Base-by-base conservation (phyloP, 2,113 vertebrate species). In the Pollimyrus isidori region DNA sequence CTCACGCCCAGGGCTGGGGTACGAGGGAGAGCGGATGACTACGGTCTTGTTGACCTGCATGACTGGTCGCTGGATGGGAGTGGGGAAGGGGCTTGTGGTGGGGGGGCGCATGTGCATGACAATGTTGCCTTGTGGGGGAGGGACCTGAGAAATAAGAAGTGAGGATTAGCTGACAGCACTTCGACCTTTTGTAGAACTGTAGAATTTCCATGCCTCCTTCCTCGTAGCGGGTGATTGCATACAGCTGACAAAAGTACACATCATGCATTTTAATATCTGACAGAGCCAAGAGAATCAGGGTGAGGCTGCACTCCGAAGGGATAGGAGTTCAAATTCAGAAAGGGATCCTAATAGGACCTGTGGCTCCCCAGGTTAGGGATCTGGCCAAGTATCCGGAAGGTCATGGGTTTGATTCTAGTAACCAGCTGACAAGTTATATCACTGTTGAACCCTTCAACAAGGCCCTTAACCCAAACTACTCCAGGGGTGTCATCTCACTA, bases 91-190 rank as follows among this genome's bases (percentile, higher is more conserved):
- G 89, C 96, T 96, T 3, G 94, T 94, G 92, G 93, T 94, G 90
- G 96, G 94, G 80, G 95, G 95, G 0, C 96, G 95, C 94, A 96
- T 96, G 94, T 97, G 96, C 96, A 97, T 97, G 91, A 97, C 93
- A 95, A 97, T 95, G 93, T 92, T 95, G 92, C 95, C 95, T 92
- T 96, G 96, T 62, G 94, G 92, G 90, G 94, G 91, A 52, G 94
- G 93, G 58, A 96, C 93, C 95, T 96, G 90, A 49, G 65, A 49
- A 62, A 58, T 10, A 35, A 65, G 58, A 87, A 35, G 46, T 49
- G 58, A 10, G 49, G 89, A 19, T 52, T 56, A 26, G 23, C 5
- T 65, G 50, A 58, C 48, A 45, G 50, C n/a, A 26, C 45, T 42
- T 48, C 4, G 21, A 45, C 45, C 82, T n/a, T 84, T 45, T n/a